These are phyloP conservation scores for Meteorus colon DNA, from an alignment of 2,888 invertebrate genomes.

Conservation along the genomic window DNA sequence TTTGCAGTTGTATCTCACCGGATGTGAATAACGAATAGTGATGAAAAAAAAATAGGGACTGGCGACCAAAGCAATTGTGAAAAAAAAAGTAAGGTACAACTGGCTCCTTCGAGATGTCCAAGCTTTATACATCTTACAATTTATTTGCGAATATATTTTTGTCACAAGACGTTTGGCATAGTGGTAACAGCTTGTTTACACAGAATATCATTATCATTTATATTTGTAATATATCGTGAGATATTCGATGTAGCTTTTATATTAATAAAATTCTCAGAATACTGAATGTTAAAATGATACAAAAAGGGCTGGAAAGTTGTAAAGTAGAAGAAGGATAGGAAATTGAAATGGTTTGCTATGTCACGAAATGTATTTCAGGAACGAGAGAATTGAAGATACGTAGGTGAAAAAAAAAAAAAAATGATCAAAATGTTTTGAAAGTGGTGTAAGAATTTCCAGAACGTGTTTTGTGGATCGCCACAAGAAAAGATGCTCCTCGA, in stretches of 20 bases:
- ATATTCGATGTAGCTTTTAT: background rate
- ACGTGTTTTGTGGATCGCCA: constrained; percentile 31
- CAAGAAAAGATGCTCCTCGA: constrained; percentile 25
- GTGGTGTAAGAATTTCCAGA: constrained; percentile 12
- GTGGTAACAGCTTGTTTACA: constrained; percentile 38
- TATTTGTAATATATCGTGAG: constrained; percentile 2
- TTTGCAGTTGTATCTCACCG: too few relatives aligned
- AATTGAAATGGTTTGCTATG: background rate
- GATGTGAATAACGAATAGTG: too few relatives aligned
- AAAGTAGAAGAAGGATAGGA: background rate
- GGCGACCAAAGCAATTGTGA: background rate
- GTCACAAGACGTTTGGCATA: constrained; percentile 24
- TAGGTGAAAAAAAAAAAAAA: constrained; percentile 15
- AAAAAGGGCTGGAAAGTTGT: background rate
- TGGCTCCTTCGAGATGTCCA: background rate
- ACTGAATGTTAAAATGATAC: background rate
- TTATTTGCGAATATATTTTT: constrained; percentile 43
- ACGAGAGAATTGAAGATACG: background rate
- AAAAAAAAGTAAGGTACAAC: background rate
- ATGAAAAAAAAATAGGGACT: background rate
- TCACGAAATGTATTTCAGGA: background rate
- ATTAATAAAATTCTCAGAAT: background rate
- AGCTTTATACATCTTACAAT: constrained; percentile 8
- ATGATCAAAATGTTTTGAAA: constrained; percentile 27
- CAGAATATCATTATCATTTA: constrained; percentile 41